Conservation (phyloP, 2,113 vertebrate genomes). For the Himantopus leucocephalus region DNA sequence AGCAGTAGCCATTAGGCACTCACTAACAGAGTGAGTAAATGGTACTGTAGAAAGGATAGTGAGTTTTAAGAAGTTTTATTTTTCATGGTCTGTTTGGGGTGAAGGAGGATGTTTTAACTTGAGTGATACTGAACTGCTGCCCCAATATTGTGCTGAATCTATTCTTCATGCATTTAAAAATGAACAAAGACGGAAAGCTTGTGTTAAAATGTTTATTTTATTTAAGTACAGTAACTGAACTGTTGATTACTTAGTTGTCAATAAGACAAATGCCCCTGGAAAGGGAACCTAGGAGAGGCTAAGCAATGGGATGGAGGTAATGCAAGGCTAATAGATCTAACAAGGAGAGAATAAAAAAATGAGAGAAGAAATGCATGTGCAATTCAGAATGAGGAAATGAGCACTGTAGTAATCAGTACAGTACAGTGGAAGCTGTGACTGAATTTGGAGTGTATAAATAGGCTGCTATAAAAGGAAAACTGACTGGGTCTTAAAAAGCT, state of each 20-base stretch:
- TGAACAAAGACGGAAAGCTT: background rate
- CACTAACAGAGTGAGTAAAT: background rate
- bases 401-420: background rate
- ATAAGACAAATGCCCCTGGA: background rate
- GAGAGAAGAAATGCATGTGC: background rate
- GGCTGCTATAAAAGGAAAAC: slow-evolving; percentile 17
- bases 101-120: background rate
- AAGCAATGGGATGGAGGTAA: background rate
- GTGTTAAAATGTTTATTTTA: background rate
- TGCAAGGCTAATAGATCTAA: background rate
- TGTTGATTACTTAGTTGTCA: background rate
- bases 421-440: slow-evolving; percentile 23
- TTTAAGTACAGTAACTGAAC: background rate
- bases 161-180: background rate
- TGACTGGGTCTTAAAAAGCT: background rate
- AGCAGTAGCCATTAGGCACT: background rate
- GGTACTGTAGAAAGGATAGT: background rate
- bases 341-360: background rate
- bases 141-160: background rate
- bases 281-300: background rate
- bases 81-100: background rate
- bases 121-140: background rate
- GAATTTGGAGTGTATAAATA: slow-evolving; percentile 11
- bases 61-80: background rate
- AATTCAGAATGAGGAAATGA: slow-evolving; percentile 42